Evolutionary conservation across 1,140 invertebrate genomes (phyloP), one percentile per base, ranked within the genome.

Genomic region (Eupristina koningsbergeri): DNA sequence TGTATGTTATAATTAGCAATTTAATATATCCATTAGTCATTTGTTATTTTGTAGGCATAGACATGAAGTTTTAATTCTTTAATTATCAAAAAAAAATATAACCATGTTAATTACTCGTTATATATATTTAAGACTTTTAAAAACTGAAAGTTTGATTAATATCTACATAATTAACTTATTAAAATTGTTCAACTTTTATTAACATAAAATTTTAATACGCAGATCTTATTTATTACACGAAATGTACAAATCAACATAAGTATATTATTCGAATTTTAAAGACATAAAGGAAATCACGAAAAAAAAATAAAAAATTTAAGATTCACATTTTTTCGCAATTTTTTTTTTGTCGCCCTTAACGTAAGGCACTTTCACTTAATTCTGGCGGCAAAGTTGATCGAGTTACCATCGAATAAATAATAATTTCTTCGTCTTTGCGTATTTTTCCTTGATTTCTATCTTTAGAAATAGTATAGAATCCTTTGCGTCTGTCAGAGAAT

Each of bases 381-480:
- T 31, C n/a, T 3, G 13, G 6, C 29, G 11, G 26, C 31, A 17
- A 61, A 22, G 6, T 9, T 61, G 53, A 45, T 64, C 36, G 58
- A 64, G 34, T 64, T 36, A 45, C 9, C 61, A 64, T 45, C 13
- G 22, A 26, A 45, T 45, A 64, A 64, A 78, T 64, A 64, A 45
- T 78, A 78, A 64, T 78, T 78, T 64, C 61, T 39, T 34, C 34
- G 34, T 61, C 34, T 77, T 17, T 41, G 13, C 11, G 22, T 41
- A 58, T 3, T n/a, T 45, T 67, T 36, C 19, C n/a, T 11, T 41
- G 19, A 71, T 50, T 80, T 71, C 29, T 47, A 45, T 69, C 45
- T 9, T 79, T 31, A n/a, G 22, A 36, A 31, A 31, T 15, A 15
- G 58, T 45, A n/a, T 7, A 7, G 22, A 36, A 36, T 77, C 36